Evolutionary conservation across 2,797 vertebrate genomes (phyloP), one percentile per base, ranked within the genome.

Genomic region (Peromyscus aztecus): DNA sequence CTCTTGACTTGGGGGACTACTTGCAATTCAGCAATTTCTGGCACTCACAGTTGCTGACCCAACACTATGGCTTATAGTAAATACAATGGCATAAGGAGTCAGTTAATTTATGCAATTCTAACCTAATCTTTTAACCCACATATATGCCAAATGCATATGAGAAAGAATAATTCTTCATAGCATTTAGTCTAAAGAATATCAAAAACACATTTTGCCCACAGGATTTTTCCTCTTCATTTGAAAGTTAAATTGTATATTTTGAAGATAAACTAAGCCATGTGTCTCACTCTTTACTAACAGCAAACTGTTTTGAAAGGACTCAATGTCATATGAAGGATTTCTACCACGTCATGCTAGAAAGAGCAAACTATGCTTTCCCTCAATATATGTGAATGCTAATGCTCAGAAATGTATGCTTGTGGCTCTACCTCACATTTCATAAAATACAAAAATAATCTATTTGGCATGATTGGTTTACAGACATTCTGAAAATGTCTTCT

Each of bases 191-290:
- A 77, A n/a, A 91, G 95, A 92, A 85, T 88, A 93, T 78, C 75
- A 77, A 91, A 96, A 71, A 87, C 81, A 96, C 67, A 97, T 93
- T 97, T 95, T 63, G 37, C 84, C 92, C 87, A 90, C 95, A 95
- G 96, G 69, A 91, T 83, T 95, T 97, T 94, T 52, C 93, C 92
- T 77, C 57, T 97, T 96, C 91, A 92, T 97, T 97, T 96, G 96
- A 96, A 97, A 97, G 95, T 97, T 97, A 97, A 97, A 98, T 96
- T 90, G 91, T 65, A 73, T 94, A 93, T 97, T 97, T 97, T 89
- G 92, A 90, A 96, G 94, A 96, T 96, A 97, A 97, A 98, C 90
- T 81, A 97, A 97, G 95, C 94, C 97, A 95, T 97, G 96, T 97
- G 97, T 96, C 87, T 96, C 12, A 88, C 80, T 95, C 90, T 81